phyloP scores from a whole-genome alignment of 2,797 vertebrate genomes.

The Hafferia zeledoni region DNA sequence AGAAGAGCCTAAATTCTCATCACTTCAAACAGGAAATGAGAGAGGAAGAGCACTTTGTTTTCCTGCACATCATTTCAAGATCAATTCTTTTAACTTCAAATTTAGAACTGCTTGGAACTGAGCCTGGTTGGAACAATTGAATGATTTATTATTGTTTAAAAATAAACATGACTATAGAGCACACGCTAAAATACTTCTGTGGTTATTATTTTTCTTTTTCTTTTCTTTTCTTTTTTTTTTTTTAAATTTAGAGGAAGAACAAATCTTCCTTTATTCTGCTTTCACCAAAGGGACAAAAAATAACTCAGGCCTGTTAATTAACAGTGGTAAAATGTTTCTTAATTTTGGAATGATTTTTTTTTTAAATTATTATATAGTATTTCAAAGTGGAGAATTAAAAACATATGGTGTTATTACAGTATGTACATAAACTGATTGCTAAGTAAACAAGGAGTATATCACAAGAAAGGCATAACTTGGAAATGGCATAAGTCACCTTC shows the following conservation, averaged over 20 bases:
- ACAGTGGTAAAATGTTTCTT: background rate
- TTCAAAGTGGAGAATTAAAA: background rate
- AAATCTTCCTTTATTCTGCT: background rate
- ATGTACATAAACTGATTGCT: background rate
- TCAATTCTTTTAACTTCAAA: background rate
- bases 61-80: background rate
- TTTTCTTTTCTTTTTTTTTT: background rate
- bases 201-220: background rate
- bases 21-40: background rate
- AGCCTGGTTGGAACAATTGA: conserved; percentile 24
- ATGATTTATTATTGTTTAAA: conserved; percentile 44
- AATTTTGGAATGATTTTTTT: background rate
- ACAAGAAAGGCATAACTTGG: background rate
- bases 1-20: background rate
- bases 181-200: background rate
- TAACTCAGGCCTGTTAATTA: background rate
- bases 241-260: background rate
- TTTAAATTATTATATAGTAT: background rate
- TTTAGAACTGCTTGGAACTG: conserved; percentile 45
- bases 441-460: background rate
- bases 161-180: conserved; percentile 2
- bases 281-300: background rate
- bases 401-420: background rate
- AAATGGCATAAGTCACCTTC: background rate
- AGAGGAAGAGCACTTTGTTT: conserved; percentile 13